phyloP scores from a whole-genome alignment of 1,140 invertebrate genomes.

The Thaumatotibia leucotreta region DNA sequence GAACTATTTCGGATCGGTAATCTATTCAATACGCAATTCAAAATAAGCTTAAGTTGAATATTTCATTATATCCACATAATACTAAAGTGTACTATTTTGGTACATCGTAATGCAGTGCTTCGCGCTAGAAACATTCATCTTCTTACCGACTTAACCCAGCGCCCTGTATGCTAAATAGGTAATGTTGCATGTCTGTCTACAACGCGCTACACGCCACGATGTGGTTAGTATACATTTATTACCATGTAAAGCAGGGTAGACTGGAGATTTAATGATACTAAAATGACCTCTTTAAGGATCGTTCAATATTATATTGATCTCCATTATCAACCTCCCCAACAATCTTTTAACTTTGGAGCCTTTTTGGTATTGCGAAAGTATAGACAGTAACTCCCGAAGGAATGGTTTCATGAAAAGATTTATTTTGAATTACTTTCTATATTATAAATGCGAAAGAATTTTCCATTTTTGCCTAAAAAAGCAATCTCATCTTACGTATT shows the following conservation, averaged over 20 bases:
- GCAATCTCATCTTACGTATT: too few relatives aligned
- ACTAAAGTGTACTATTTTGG: background rate
- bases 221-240: conserved; percentile 5
- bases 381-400: too few relatives aligned
- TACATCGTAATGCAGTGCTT: background rate
- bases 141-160: conserved; percentile 9
- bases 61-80: background rate
- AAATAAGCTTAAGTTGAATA: too few relatives aligned
- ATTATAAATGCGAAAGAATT: too few relatives aligned
- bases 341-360: too few relatives aligned
- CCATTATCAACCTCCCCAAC: too few relatives aligned
- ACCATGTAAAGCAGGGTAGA: background rate
- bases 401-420: too few relatives aligned
- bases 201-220: background rate
- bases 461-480: too few relatives aligned
- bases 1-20: background rate
- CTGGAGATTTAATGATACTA: background rate
- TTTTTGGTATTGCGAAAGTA: too few relatives aligned
- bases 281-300: background rate
- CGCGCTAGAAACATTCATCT: conserved; percentile 2
- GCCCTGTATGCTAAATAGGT: conserved; percentile 2
- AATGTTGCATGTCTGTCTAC: conserved; percentile 9
- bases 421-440: too few relatives aligned
- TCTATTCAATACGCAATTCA: background rate
- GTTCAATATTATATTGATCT: too few relatives aligned